These are phyloP conservation scores for Erithacus rubecula DNA, from an alignment of 2,797 vertebrate species.

Conservation along the genomic window DNA sequence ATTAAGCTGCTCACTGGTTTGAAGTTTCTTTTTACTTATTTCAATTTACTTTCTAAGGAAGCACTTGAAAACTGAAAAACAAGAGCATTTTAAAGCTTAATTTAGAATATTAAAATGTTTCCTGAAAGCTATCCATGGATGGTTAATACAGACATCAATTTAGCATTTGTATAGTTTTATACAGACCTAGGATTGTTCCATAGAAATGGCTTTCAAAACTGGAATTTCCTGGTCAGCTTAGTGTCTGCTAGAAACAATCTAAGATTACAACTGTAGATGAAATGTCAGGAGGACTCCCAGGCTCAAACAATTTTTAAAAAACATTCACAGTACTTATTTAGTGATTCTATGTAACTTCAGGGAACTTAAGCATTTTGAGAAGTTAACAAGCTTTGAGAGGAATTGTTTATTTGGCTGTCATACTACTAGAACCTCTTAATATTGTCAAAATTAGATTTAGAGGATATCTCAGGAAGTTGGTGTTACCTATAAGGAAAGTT, in stretches of 20 bases:
- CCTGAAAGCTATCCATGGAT: background rate
- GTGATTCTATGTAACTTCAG: background rate
- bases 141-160: background rate
- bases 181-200: background rate
- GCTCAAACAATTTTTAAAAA: background rate
- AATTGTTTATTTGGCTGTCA: background rate
- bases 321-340: background rate
- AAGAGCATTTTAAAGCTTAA: background rate
- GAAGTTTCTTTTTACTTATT: constrained; percentile 22
- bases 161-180: background rate
- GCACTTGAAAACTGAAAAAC: background rate
- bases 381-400: background rate
- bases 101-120: background rate
- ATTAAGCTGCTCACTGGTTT: background rate
- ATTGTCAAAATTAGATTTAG: background rate
- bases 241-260: background rate
- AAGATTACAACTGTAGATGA: background rate
- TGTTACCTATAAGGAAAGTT: background rate
- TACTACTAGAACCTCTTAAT: background rate
- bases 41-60: constrained; percentile 16
- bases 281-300: background rate
- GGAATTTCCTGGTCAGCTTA: background rate
- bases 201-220: background rate
- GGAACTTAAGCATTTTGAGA: background rate
- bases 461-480: background rate